Evolutionary conservation across 2,888 invertebrate species (phyloP).

Genomic region (Sabatieria punctata): DNA sequence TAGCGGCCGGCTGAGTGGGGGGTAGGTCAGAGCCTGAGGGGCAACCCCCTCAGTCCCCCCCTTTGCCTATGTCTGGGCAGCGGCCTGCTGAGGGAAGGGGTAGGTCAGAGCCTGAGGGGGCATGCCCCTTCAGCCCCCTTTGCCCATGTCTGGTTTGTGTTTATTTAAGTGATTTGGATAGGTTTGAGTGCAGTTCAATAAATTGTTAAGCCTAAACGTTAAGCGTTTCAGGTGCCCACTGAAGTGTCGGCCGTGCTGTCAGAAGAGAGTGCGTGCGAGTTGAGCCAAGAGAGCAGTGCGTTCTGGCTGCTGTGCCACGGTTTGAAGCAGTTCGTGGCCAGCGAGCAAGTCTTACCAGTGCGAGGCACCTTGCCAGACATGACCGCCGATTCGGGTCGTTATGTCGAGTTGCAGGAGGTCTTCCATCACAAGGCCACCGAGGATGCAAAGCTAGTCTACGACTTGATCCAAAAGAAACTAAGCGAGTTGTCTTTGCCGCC

Average conservation of each 20-base stretch:
- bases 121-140: too few species aligned
- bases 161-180: too few species aligned
- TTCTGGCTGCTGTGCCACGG: conserved; percentile 18
- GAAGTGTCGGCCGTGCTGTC: not conserved
- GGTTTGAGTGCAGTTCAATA: too few species aligned
- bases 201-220: too few species aligned
- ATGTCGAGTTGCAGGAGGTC: conserved; percentile 12
- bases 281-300: not conserved
- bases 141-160: too few species aligned
- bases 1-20: too few species aligned
- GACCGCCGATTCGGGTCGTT: conserved; percentile 21
- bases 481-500: not conserved
- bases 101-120: too few species aligned
- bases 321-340: not conserved
- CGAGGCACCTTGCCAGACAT: conserved; percentile 27
- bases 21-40: too few species aligned
- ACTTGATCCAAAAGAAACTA: conserved; percentile 9
- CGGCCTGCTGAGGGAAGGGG: too few species aligned
- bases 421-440: conserved; percentile 15
- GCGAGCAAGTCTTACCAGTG: conserved; percentile 15
- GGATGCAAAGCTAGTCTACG: conserved; percentile 17
- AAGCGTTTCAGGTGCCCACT: not conserved
- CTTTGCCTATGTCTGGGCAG: too few species aligned
- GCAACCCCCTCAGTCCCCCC: too few species aligned
- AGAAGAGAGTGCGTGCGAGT: not conserved